Evolutionary conservation across 2,797 vertebrate species (phyloP), one percentile per base, ranked within the genome.

Genomic region (Chrosomus eos): DNA sequence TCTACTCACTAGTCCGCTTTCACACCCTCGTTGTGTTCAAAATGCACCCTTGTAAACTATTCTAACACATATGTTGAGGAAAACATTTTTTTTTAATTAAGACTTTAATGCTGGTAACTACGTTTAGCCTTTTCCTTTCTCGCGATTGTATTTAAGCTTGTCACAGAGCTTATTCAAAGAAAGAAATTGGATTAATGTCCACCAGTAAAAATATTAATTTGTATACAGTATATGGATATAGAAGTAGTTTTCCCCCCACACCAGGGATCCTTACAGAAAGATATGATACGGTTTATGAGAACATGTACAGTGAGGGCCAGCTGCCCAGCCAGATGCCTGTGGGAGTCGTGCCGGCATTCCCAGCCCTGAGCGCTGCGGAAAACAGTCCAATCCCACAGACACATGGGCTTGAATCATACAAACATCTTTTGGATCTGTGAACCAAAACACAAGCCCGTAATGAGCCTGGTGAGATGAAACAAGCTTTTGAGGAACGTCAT

Each of bases 221-320:
- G 74, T 36, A 58, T 23, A 76, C 33, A 60, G 11, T 38, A n/a
- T 13, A n/a, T 36, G 11, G 8, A 40, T 18, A 38, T 6, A 40
- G 33, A n/a, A n/a, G n/a, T 76, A n/a, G 53, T 62, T 16, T 21
- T 26, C 5, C 48, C 14, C 66, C 16, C 1, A 36, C 62, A 62
- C 71, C 23, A 55, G 36, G n/a, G 67, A 71, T 70, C 16, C 14
- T 1, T 60, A 60, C 8, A 71, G 26, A 45, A 79, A 71, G 53
- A 71, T 53, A 33, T 19, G 19, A n/a, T 71, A 31, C 11, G 9
- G 13, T 77, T 38, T 77, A 31, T 68, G 26, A 60, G 71, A 83
- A 88, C 81, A 87, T 76, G 87, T 78, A 88, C 85, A 94, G 94
- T 94, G 90, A 92, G 88, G 88, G 88, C 66, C 94, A 95, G 94